phyloP scores from a whole-genome alignment of 2,113 vertebrate genomes.

The Petromus typicus region DNA sequence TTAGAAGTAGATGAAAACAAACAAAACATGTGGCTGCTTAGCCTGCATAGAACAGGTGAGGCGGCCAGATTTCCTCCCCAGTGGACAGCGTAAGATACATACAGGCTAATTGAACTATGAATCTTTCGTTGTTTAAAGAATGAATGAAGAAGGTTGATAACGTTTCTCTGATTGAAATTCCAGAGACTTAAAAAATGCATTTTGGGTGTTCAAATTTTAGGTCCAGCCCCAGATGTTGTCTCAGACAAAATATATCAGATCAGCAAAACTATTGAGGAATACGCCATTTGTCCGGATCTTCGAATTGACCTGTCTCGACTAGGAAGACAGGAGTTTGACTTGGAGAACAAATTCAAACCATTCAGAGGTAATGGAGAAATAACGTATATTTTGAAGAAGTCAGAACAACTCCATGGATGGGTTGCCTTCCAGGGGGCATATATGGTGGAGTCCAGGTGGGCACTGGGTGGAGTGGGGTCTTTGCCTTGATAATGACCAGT shows the following conservation, averaged over 20 bases:
- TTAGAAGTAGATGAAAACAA: conserved; percentile 58
- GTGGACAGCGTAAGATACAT: not conserved
- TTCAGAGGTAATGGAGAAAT: conserved; percentile 92
- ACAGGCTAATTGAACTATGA: not conserved
- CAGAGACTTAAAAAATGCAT: not conserved
- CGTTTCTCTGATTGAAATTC: conserved; percentile 16
- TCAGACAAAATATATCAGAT: conserved; percentile 98
- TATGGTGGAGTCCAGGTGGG: not conserved
- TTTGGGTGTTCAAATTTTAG: conserved; percentile 83
- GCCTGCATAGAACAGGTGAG: conserved; percentile 21
- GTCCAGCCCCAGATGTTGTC: conserved; percentile 95
- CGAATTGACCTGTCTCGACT: conserved; percentile 96
- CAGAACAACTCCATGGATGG: not conserved
- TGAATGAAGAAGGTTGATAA: not conserved
- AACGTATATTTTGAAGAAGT: conserved; percentile 35
- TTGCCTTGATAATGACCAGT: not conserved
- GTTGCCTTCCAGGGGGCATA: not conserved
- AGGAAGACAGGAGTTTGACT: conserved; percentile 98
- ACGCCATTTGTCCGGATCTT: conserved; percentile 96
- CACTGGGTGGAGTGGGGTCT: too few relatives aligned
- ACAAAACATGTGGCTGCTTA: conserved; percentile 53
- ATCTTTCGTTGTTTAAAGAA: not conserved
- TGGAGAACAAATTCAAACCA: conserved; percentile 99
- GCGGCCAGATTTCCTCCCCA: conserved; percentile 12
- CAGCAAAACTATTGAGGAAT: conserved; percentile 98